phyloP scores from a whole-genome alignment of 2,888 invertebrate species.

The Nycteola revayana region DNA sequence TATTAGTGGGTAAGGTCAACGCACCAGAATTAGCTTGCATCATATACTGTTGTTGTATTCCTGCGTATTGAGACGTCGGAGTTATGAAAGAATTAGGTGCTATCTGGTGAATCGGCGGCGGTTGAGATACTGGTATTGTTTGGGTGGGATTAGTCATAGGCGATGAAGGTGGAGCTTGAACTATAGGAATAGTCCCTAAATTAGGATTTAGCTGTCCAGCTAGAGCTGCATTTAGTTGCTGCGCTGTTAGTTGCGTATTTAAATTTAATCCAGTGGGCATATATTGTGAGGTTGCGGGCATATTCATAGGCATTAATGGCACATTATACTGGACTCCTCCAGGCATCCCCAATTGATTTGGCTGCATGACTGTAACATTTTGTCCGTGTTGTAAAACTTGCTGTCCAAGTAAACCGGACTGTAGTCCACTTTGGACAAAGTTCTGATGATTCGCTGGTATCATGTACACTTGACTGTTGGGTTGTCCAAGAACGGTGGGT shows the following conservation, averaged over 20 bases:
- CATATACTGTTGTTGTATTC: conserved; percentile 66
- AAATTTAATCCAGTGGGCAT: conserved; percentile 68
- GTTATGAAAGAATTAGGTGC: conserved; percentile 61
- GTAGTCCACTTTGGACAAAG: conserved; percentile 57
- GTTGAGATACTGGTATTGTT: conserved; percentile 51
- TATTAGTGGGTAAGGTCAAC: conserved; percentile 52
- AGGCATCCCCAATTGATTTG: conserved; percentile 66
- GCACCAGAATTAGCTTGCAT: conserved; percentile 59
- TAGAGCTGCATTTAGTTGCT: conserved; percentile 69
- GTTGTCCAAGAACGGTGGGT: conserved; percentile 65
- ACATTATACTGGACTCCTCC: conserved; percentile 72
- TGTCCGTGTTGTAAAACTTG: conserved; percentile 68
- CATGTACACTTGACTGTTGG: conserved; percentile 74
- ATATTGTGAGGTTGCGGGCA: conserved; percentile 66
- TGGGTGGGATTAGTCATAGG: conserved; percentile 52
- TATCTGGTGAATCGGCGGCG: conserved; percentile 59
- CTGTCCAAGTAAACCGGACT: conserved; percentile 59
- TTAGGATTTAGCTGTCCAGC: conserved; percentile 63
- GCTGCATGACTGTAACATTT: conserved; percentile 74
- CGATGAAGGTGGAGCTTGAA: conserved; percentile 62
- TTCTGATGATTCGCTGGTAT: conserved; percentile 70
- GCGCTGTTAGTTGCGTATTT: conserved; percentile 69
- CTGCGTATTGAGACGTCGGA: conserved; percentile 63
- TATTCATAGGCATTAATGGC: conserved; percentile 71
- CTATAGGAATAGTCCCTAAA: conserved; percentile 65